These are phyloP conservation scores for Drosophila sp. DNA, from an alignment of 1,140 invertebrate species.

Conservation along the genomic window DNA sequence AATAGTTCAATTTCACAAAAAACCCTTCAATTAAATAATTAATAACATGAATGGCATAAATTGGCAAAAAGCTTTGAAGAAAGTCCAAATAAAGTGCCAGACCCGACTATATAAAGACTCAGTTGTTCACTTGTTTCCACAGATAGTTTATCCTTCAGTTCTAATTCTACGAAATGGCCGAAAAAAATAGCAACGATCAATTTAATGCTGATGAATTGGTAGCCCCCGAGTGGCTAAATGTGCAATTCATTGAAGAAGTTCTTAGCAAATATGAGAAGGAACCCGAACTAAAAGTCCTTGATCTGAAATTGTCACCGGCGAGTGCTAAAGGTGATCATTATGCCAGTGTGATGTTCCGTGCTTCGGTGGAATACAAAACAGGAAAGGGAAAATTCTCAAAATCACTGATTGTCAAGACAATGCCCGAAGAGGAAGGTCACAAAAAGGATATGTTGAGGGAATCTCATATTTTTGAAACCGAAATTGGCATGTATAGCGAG, in stretches of 20 bases:
- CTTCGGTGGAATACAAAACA: slow-evolving; percentile 27
- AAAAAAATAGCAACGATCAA: slow-evolving; percentile 29
- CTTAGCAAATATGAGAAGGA: slow-evolving; percentile 36
- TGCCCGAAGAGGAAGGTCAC: slow-evolving; percentile 64
- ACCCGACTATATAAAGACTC: too few species aligned
- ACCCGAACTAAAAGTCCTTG: slow-evolving; percentile 30
- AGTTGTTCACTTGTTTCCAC: too few species aligned
- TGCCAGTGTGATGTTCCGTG: slow-evolving; percentile 75
- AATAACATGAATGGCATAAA: too few species aligned
- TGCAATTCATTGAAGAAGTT: slow-evolving; percentile 48
- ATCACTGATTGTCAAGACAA: slow-evolving; percentile 71
- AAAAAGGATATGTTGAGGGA: slow-evolving; percentile 58
- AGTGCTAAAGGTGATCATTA: slow-evolving; percentile 72
- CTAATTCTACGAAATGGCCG: background rate
- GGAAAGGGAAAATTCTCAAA: slow-evolving; percentile 17
- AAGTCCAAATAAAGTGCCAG: too few species aligned
- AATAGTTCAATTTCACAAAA: too few species aligned
- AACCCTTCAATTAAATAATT: too few species aligned
- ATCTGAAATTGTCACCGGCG: slow-evolving; percentile 58
- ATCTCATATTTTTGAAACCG: slow-evolving; percentile 59
- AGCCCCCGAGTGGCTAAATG: slow-evolving; percentile 62
- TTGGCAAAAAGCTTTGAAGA: too few species aligned
- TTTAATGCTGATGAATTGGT: slow-evolving; percentile 66
- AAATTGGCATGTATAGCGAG: slow-evolving; percentile 65
- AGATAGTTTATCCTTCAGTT: background rate